A percentile compares a stretch with the other conserved stretches of the same genome.
phyloP scores from a whole-genome alignment of 2,888 invertebrate species.

The Lydus trimaculatus region DNA sequence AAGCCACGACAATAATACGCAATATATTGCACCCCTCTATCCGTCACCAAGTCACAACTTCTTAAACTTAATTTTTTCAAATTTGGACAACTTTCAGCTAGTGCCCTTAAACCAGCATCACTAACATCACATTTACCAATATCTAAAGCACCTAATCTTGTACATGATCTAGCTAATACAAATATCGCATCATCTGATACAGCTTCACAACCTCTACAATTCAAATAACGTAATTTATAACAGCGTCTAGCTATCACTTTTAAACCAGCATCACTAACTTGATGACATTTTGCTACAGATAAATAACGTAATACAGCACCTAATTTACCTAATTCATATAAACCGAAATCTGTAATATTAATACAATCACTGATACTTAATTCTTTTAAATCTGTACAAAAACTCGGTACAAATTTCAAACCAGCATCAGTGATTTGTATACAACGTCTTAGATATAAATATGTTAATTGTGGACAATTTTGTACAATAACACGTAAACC shows the following conservation, averaged over 20 bases:
- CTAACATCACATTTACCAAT: constrained; percentile 94
- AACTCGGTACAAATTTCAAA: constrained; percentile 89
- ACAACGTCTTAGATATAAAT: constrained; percentile 88
- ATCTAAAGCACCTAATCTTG: constrained; percentile 85
- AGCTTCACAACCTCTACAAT: constrained; percentile 91
- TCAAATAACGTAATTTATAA: constrained; percentile 87
- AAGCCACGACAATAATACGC: constrained; percentile 90
- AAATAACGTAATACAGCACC: constrained; percentile 90
- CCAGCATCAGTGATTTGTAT: constrained; percentile 90
- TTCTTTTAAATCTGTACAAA: constrained; percentile 84
- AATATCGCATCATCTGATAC: constrained; percentile 93
- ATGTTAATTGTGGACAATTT: constrained; percentile 86
- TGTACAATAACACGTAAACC: constrained; percentile 84
- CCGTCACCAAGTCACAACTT: constrained; percentile 91
- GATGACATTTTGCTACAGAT: constrained; percentile 93
- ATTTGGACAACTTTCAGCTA: constrained; percentile 90
- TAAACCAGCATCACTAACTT: constrained; percentile 89
- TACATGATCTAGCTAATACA: constrained; percentile 84
- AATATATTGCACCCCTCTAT: constrained; percentile 85
- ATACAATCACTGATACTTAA: constrained; percentile 90
- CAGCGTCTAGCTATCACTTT: constrained; percentile 87
- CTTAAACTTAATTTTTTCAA: constrained; percentile 88
- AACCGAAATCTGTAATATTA: constrained; percentile 88
- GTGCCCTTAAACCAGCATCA: constrained; percentile 84
- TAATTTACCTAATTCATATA: constrained; percentile 87